Percentiles rank a stretch among this genome's conserved stretches.
These are phyloP conservation scores for Procambarus clarkii DNA, from an alignment of 1,140 invertebrate genomes.

Conservation along the genomic window DNA sequence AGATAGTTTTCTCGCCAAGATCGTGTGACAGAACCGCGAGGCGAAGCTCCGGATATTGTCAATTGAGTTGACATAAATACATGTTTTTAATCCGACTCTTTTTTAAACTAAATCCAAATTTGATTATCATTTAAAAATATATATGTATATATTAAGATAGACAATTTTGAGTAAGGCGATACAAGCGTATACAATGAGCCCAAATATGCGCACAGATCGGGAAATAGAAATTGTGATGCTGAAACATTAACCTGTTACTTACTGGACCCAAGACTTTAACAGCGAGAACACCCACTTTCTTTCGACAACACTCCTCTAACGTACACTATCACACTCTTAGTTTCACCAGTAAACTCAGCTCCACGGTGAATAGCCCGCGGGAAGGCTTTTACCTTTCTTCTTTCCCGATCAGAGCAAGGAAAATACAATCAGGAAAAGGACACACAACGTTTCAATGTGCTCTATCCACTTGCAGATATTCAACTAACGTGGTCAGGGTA, in stretches of 20 bases:
- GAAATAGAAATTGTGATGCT: background rate
- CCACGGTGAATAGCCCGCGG: slow-evolving; percentile 11
- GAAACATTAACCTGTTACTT: slow-evolving; percentile 4
- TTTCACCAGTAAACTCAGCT: slow-evolving; percentile 7
- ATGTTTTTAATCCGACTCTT: no score
- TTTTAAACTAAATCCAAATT: background rate
- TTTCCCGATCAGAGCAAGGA: slow-evolving; percentile 40
- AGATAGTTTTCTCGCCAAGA: no score
- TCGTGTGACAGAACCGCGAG: no score
- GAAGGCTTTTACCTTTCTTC: slow-evolving; percentile 51
- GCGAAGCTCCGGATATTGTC: no score
- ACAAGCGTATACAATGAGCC: background rate
- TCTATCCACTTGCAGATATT: slow-evolving; percentile 68
- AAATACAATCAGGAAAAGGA: slow-evolving; percentile 30
- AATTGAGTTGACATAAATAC: no score
- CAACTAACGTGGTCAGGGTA: slow-evolving; percentile 68
- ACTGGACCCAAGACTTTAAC: slow-evolving; percentile 11
- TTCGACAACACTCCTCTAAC: background rate
- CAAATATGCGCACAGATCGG: background rate
- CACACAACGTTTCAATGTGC: slow-evolving; percentile 50
- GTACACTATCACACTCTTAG: slow-evolving; percentile 5
- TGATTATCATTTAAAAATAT: background rate
- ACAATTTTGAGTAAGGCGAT: background rate
- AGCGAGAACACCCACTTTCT: background rate
- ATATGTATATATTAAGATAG: background rate